Evolutionary conservation across 2,797 vertebrate species (phyloP).

Genomic region (Onychomys arenicola): DNA sequence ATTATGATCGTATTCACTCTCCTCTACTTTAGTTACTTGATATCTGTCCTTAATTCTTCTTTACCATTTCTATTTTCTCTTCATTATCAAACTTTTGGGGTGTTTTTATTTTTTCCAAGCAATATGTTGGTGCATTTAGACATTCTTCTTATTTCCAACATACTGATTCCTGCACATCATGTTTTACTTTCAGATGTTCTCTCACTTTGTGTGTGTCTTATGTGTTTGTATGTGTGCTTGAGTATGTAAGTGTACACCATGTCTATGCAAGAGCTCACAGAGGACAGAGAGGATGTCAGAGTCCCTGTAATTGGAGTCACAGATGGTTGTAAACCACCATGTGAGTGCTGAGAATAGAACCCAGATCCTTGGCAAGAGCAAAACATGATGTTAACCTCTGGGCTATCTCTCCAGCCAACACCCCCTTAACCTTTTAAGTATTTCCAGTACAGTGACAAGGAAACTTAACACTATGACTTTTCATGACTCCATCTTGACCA

Average conservation of each 20-base stretch:
- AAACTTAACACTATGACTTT: too few relatives aligned
- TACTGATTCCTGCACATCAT: fast-evolving
- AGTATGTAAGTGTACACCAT: not conserved
- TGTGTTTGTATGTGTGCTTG: not conserved
- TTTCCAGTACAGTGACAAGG: too few relatives aligned
- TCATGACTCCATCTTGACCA: too few relatives aligned
- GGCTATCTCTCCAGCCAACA: not conserved
- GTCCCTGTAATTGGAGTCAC: not conserved
- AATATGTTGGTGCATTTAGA: not conserved
- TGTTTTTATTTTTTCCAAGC: not conserved
- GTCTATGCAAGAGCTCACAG: not conserved
- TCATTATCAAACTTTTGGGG: not conserved
- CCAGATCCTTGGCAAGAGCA: not conserved
- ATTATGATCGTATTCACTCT: not conserved
- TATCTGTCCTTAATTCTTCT: not conserved
- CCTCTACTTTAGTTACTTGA: not conserved
- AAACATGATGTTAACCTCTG: not conserved
- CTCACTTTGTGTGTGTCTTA: not conserved
- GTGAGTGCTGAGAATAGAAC: not conserved
- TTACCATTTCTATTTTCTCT: not conserved
- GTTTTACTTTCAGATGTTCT: not conserved
- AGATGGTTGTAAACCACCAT: not conserved
- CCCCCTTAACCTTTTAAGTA: not conserved
- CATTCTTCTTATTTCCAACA: not conserved
- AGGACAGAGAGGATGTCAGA: not conserved